Percentiles rank a stretch among this genome's conserved stretches.
phyloP scores from a whole-genome alignment of 1,140 invertebrate genomes.

The Hylyphantes graminicola region DNA sequence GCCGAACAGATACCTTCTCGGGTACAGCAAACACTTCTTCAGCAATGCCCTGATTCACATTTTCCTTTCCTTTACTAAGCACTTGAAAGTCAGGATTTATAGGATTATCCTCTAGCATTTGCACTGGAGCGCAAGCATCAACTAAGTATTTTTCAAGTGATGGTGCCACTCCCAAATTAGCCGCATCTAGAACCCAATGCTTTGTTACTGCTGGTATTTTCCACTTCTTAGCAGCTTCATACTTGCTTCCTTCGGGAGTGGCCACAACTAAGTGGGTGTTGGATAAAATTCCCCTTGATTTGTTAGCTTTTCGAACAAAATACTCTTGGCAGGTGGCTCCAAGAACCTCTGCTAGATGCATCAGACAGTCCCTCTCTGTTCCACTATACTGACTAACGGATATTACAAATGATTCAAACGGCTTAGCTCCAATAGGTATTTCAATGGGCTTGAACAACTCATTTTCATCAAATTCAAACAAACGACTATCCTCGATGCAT shows the following conservation, averaged over 20 bases:
- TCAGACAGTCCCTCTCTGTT: slow-evolving; percentile 78
- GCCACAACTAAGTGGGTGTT: slow-evolving; percentile 84
- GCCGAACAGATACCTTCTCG: too few relatives aligned
- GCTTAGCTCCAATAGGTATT: slow-evolving; percentile 69
- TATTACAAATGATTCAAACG: slow-evolving; percentile 78
- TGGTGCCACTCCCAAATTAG: slow-evolving; percentile 70
- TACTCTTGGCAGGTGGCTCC: slow-evolving; percentile 79
- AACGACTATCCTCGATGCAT: slow-evolving; percentile 73
- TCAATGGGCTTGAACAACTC: slow-evolving; percentile 72
- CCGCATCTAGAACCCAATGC: slow-evolving; percentile 82
- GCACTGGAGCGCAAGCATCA: slow-evolving; percentile 65
- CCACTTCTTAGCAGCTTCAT: slow-evolving; percentile 86
- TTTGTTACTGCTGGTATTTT: slow-evolving; percentile 79
- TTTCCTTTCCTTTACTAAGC: background rate
- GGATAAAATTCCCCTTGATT: slow-evolving; percentile 69
- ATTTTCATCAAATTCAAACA: slow-evolving; percentile 74
- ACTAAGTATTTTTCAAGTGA: slow-evolving; percentile 74
- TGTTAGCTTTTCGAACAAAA: slow-evolving; percentile 73
- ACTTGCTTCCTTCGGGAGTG: slow-evolving; percentile 80
- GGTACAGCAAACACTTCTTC: background rate
- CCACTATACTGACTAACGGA: slow-evolving; percentile 80
- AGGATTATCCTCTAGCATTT: background rate
- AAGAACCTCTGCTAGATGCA: slow-evolving; percentile 75
- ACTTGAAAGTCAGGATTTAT: background rate
- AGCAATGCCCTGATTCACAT: background rate